Evolutionary conservation across 2,888 invertebrate genomes (phyloP).

Genomic region (Drosophila pseudotalamancana): DNA sequence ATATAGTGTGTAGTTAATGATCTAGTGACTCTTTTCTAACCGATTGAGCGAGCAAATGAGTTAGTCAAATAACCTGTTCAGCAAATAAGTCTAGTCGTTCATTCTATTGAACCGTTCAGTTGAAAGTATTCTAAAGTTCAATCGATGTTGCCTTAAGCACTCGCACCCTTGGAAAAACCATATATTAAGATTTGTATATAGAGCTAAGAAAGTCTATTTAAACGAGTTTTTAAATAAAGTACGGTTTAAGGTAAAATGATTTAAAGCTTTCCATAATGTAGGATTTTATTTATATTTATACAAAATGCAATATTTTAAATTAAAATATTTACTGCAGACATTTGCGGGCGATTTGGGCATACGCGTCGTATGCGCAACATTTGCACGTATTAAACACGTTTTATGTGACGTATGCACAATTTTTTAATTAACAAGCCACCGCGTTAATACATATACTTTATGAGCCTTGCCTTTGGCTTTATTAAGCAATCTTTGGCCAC

Average conservation of each 20-base stretch:
- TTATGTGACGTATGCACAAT: constrained; percentile 34
- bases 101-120: too few species aligned
- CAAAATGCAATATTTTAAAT: constrained; percentile 35
- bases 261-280: not conserved
- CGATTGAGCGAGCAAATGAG: too few species aligned
- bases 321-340: constrained; percentile 50
- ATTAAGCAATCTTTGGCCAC: constrained; percentile 32
- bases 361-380: constrained; percentile 36
- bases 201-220: too few species aligned
- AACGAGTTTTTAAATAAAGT: too few species aligned
- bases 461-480: constrained; percentile 28
- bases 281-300: constrained; percentile 3
- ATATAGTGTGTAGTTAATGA: too few species aligned
- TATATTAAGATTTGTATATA: too few species aligned
- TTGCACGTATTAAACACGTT: constrained; percentile 34
- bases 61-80: too few species aligned
- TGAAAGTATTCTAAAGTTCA: too few species aligned
- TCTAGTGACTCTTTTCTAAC: too few species aligned
- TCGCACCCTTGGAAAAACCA: too few species aligned
- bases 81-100: too few species aligned
- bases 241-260: not conserved
- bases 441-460: constrained; percentile 33
- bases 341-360: constrained; percentile 12
- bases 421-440: constrained; percentile 42
- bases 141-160: too few species aligned